These are phyloP conservation scores for Machimus rusticus DNA, from an alignment of 2,888 invertebrate genomes.

Conservation along the genomic window DNA sequence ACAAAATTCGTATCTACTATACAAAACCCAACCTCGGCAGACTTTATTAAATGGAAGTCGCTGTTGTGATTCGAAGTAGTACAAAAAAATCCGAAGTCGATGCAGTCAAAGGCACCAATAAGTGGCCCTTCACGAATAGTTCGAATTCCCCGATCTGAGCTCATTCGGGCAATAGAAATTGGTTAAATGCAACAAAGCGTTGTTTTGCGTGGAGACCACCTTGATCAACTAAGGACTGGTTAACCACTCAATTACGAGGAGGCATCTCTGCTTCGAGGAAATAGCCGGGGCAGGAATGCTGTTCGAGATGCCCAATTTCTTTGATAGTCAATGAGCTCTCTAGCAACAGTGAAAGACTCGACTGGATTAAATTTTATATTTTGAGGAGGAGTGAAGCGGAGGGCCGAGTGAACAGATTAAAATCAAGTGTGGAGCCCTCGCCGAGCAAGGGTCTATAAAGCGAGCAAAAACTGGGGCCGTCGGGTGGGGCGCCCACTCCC, in stretches of 20 bases:
- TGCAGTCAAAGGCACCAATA: not conserved
- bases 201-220: not conserved
- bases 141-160: not conserved
- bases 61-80: too few relatives aligned
- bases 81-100: not conserved
- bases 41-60: too few relatives aligned
- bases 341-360: not conserved
- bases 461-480: not conserved
- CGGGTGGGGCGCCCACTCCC: not conserved
- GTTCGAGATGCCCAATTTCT: not conserved
- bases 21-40: too few relatives aligned
- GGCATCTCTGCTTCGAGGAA: not conserved
- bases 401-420: conserved; percentile 1
- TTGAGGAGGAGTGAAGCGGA: not conserved
- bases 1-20: too few relatives aligned
- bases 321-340: conserved; percentile 16
- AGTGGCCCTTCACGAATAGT: not conserved
- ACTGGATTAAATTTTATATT: conserved; percentile 10
- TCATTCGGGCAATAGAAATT: not conserved
- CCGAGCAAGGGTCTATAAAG: conserved; percentile 7
- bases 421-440: conserved; percentile 21
- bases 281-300: not conserved
- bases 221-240: conserved; percentile 1
- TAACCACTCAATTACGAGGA: conserved; percentile 3
- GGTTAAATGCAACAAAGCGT: not conserved